Conservation (phyloP, 2,797 vertebrate genomes). For the Furcifer pardalis region DNA sequence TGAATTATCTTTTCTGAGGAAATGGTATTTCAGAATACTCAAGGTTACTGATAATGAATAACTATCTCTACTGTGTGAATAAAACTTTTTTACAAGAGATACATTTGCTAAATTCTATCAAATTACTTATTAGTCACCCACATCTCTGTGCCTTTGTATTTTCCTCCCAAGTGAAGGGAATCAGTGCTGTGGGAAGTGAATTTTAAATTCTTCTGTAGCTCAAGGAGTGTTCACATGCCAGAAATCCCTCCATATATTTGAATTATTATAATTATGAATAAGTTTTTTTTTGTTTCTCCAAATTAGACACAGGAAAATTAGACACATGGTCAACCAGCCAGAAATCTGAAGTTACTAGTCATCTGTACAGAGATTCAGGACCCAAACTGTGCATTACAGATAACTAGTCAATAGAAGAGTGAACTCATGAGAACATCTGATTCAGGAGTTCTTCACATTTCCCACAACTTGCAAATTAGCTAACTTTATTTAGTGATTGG, state of each 20-base stretch:
- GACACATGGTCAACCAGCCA: no score
- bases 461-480: no score
- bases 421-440: no score
- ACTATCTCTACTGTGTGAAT: not conserved
- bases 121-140: slow-evolving; percentile 5
- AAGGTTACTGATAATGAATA: slow-evolving; percentile 1
- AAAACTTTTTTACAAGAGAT: not conserved
- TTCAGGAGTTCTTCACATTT: no score
- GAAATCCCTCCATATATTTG: slow-evolving; percentile 12
- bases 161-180: not conserved
- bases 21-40: not conserved
- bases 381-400: no score
- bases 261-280: slow-evolving; percentile 8
- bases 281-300: not conserved
- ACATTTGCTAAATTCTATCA: not conserved
- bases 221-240: not conserved
- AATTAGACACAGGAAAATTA: no score
- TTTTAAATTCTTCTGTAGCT: slow-evolving; percentile 17
- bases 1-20: slow-evolving; percentile 18
- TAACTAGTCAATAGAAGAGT: no score
- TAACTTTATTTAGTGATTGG: no score
- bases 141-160: not conserved
- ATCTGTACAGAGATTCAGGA: no score
- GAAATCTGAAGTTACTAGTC: no score
- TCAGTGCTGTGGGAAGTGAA: not conserved